phyloP scores from a whole-genome alignment of 1,140 invertebrate genomes.

The Scaptodrosophila lebanonensis region DNA sequence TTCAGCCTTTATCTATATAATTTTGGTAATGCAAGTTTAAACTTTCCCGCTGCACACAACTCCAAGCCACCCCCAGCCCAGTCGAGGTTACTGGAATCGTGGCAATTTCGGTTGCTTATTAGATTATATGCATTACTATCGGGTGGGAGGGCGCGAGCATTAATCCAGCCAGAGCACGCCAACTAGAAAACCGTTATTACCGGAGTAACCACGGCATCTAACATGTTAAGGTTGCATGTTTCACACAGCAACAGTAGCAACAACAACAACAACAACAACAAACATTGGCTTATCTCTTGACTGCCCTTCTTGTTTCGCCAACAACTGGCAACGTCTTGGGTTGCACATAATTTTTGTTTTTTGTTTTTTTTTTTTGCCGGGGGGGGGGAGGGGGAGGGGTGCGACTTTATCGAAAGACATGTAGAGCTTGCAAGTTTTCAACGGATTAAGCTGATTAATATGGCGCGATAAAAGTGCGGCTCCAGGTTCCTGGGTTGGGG shows the following conservation, averaged over 20 bases:
- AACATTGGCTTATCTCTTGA: conserved; percentile 1
- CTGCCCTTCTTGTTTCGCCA: conserved; percentile 38
- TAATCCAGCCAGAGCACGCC: conserved; percentile 47
- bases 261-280: conserved; percentile 25
- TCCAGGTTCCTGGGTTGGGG: conserved; percentile 22
- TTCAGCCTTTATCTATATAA: too few species aligned
- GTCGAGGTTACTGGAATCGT: too few species aligned
- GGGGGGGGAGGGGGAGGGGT: background rate
- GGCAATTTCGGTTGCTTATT: conserved; percentile 59
- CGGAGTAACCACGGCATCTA: conserved; percentile 31
- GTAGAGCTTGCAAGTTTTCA: conserved; percentile 63
- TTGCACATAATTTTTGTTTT: conserved; percentile 60
- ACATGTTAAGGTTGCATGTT: conserved; percentile 70
- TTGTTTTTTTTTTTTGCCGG: conserved; percentile 36
- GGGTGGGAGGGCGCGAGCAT: conserved; percentile 47
- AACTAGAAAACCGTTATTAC: conserved; percentile 38
- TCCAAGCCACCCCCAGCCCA: conserved; percentile 13
- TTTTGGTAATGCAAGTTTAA: conserved; percentile 64
- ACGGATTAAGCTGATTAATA: conserved; percentile 75
- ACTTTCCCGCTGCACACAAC: conserved; percentile 35
- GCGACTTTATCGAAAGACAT: conserved; percentile 29
- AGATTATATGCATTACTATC: conserved; percentile 71
- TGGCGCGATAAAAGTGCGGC: conserved; percentile 66
- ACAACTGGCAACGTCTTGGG: conserved; percentile 28
- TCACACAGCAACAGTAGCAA: conserved; percentile 24